Evolutionary conservation across 1,140 invertebrate species (phyloP).

Genomic region (Gryllus bimaculatus): DNA sequence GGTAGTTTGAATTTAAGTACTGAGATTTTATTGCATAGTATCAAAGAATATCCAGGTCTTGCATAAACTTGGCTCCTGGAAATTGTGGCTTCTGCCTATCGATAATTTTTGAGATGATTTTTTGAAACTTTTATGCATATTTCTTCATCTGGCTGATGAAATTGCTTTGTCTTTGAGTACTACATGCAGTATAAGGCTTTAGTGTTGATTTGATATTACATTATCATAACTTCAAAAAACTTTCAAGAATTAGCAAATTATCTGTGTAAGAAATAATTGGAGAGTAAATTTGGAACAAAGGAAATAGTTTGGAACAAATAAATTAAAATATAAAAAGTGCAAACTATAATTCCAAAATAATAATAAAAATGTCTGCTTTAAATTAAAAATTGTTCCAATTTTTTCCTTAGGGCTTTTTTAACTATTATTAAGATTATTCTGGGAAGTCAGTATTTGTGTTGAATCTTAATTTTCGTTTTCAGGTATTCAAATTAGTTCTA

Average conservation of each 20-base stretch:
- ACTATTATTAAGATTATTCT: too few species aligned
- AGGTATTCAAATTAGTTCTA: neutral
- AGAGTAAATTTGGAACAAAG: too few species aligned
- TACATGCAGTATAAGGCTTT: neutral
- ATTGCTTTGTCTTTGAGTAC: neutral
- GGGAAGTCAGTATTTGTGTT: too few species aligned
- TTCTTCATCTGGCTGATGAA: neutral
- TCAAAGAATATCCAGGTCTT: neutral
- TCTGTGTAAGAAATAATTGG: too few species aligned
- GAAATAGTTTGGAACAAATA: too few species aligned
- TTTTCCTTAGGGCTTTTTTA: too few species aligned
- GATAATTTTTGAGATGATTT: neutral
- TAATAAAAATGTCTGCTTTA: too few species aligned
- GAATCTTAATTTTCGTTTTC: neutral
- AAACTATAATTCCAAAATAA: too few species aligned
- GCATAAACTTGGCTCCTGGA: slow-evolving; percentile 3
- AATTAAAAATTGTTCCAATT: too few species aligned
- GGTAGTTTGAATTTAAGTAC: neutral
- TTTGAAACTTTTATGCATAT: neutral
- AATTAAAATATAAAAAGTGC: too few species aligned
- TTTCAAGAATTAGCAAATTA: too few species aligned
- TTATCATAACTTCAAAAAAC: too few species aligned
- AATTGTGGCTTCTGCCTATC: neutral
- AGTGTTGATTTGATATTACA: neutral
- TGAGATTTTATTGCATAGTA: neutral